phyloP scores from a whole-genome alignment of 2,888 invertebrate genomes.

The Yponomeuta cagnagella region DNA sequence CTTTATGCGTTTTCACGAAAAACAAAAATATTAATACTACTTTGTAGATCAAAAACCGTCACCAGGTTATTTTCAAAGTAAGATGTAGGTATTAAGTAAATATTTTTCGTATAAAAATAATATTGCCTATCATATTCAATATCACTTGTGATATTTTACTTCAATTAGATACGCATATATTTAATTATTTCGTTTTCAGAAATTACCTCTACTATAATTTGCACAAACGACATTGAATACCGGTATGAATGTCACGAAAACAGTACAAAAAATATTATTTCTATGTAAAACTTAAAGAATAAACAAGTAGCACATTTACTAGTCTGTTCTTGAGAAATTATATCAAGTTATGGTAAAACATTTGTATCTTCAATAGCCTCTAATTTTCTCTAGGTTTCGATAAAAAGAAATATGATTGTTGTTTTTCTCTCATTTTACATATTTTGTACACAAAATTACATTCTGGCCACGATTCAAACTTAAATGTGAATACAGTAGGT shows the following conservation, averaged over 20 bases:
- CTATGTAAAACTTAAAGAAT: neutral
- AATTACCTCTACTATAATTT: neutral
- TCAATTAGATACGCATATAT: neutral
- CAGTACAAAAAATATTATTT: neutral
- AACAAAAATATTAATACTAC: neutral
- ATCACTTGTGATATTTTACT: neutral
- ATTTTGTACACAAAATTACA: neutral
- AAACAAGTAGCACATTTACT: neutral
- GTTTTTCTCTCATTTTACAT: too few relatives aligned
- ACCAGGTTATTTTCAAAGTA: neutral
- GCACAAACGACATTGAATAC: neutral
- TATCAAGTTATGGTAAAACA: too few relatives aligned
- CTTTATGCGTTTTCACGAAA: neutral
- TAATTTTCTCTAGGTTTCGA: neutral
- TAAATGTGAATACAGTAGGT: neutral
- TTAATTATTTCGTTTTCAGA: neutral
- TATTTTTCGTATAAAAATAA: conserved; percentile 10
- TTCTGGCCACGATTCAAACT: neutral
- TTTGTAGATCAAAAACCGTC: conserved; percentile 5
- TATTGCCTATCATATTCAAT: neutral
- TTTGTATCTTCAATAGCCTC: too few relatives aligned
- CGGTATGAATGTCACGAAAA: neutral
- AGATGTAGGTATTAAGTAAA: neutral
- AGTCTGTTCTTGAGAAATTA: neutral
- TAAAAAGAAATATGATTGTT: neutral